phyloP scores from a whole-genome alignment of 1,140 invertebrate genomes.

The Oreohelix idahoensis region DNA sequence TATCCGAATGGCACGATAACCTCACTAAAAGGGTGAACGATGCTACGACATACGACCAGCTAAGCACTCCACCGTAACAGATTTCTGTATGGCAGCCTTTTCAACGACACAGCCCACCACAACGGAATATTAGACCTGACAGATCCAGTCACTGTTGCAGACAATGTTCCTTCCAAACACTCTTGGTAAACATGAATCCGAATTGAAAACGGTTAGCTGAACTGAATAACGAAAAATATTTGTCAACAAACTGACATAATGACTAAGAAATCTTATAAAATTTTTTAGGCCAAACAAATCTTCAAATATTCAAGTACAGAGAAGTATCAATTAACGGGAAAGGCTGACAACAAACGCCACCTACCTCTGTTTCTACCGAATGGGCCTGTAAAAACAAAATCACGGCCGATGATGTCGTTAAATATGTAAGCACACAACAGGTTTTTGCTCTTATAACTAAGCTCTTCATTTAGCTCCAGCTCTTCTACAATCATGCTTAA shows the following conservation, averaged over 20 bases:
- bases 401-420: neutral
- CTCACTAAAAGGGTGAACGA: too few species aligned
- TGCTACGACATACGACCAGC: too few species aligned
- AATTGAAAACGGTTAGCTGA: too few species aligned
- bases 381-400: slow-evolving; percentile 10
- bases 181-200: too few species aligned
- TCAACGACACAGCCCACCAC: too few species aligned
- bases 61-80: too few species aligned
- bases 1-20: too few species aligned
- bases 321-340: neutral
- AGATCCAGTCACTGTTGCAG: too few species aligned
- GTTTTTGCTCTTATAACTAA: neutral
- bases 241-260: neutral
- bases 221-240: too few species aligned
- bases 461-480: neutral
- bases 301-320: neutral
- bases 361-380: slow-evolving; percentile 17
- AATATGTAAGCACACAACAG: slow-evolving; percentile 4
- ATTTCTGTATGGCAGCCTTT: too few species aligned
- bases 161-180: too few species aligned
- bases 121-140: too few species aligned
- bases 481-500: neutral
- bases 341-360: neutral
- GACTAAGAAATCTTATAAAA: neutral
- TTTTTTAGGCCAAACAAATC: neutral